Percentiles rank a stretch among this genome's conserved stretches.
These are phyloP conservation scores for Beroe forskalii DNA, from an alignment of 37 sponge, comb jelly and placozoan species.

Conservation along the genomic window DNA sequence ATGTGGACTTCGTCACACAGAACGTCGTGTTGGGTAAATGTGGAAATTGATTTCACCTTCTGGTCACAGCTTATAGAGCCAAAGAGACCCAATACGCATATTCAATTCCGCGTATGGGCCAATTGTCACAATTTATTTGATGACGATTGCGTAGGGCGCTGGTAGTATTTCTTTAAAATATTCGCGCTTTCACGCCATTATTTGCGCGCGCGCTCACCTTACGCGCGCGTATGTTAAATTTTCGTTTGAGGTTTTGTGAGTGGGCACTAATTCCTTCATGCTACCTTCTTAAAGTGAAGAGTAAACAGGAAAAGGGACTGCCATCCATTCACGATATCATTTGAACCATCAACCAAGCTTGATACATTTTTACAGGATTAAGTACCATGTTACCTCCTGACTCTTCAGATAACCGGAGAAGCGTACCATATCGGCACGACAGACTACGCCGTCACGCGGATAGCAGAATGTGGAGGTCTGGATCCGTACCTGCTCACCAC, in stretches of 20 bases:
- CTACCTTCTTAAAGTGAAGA: no score
- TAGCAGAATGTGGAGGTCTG: constrained; percentile 54
- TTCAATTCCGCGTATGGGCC: neutral
- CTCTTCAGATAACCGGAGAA: constrained; percentile 42
- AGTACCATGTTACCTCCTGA: neutral
- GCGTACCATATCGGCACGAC: constrained; percentile 57
- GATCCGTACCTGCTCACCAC: constrained; percentile 40
- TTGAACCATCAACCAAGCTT: no score
- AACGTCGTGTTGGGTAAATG: no score
- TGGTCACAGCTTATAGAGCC: no score
- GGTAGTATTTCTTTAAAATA: neutral
- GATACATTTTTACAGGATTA: no score
- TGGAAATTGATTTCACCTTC: no score
- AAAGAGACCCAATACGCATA: no score
- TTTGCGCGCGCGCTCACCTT: neutral
- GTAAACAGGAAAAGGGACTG: no score
- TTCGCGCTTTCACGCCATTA: neutral
- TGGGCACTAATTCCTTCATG: no score
- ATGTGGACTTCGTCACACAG: no score
- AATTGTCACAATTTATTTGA: neutral
- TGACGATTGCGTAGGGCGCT: neutral
- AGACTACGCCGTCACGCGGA: constrained; percentile 42
- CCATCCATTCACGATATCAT: no score
- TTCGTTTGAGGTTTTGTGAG: neutral
- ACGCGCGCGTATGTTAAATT: neutral